Percentiles rank a stretch among this genome's conserved stretches.
Evolutionary conservation across 2,888 invertebrate species (phyloP).

Genomic region (Drosophila koepferae): DNA sequence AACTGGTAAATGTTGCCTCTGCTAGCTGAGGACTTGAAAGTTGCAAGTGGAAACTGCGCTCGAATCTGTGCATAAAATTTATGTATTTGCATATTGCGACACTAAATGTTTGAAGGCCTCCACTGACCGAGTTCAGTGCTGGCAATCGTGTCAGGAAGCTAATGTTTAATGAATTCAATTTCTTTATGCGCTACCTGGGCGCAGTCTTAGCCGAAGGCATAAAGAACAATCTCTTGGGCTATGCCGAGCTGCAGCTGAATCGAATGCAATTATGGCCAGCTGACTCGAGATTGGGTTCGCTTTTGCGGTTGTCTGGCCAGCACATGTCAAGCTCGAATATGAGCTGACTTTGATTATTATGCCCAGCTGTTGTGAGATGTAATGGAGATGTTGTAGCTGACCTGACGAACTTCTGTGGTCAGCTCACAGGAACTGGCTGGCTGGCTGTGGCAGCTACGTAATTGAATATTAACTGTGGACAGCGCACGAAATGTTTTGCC

Average conservation of each 20-base stretch:
- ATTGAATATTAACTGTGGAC: constrained; percentile 65
- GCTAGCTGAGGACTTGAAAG: constrained; percentile 8
- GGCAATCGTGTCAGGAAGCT: constrained; percentile 74
- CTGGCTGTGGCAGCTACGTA: constrained; percentile 34
- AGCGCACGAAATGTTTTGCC: constrained; percentile 41
- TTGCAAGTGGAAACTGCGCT: constrained; percentile 1
- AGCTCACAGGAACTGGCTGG: constrained; percentile 19
- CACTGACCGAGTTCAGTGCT: constrained; percentile 25
- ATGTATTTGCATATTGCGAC: constrained; percentile 78
- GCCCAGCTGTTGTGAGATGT: constrained; percentile 32
- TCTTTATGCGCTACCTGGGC: constrained; percentile 77
- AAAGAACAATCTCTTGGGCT: neutral
- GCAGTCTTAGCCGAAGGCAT: constrained; percentile 6
- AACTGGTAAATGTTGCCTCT: neutral
- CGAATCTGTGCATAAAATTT: constrained; percentile 59
- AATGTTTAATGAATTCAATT: constrained; percentile 82
- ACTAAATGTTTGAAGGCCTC: constrained; percentile 73
- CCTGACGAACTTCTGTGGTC: constrained; percentile 46
- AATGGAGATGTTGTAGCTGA: constrained; percentile 44
- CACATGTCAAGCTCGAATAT: constrained; percentile 39
- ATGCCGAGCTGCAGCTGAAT: neutral
- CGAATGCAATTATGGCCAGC: neutral
- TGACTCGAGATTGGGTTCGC: neutral
- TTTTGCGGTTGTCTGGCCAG: constrained; percentile 43
- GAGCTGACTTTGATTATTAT: constrained; percentile 22